phyloP scores from a whole-genome alignment of 2,888 invertebrate genomes.

The Altica lythri region DNA sequence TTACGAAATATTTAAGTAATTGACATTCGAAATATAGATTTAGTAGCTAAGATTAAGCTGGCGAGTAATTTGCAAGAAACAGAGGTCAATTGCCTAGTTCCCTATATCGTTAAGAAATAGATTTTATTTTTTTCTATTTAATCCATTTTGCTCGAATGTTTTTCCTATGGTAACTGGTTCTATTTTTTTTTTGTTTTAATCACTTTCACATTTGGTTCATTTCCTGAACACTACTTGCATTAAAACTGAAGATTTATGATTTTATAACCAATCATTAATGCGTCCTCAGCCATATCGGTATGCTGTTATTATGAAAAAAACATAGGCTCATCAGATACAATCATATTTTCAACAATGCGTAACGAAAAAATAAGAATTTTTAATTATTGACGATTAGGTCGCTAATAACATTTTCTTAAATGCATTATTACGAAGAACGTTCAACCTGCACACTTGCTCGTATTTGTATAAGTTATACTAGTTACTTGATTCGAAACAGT shows the following conservation, averaged over 20 bases:
- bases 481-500: constrained; percentile 22
- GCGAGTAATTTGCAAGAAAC: too few species aligned
- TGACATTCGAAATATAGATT: too few species aligned
- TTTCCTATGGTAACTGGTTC: too few species aligned
- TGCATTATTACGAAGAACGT: constrained; percentile 1
- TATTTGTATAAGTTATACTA: constrained; percentile 23
- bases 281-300: neutral
- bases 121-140: too few species aligned
- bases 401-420: constrained; percentile 12
- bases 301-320: neutral
- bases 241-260: neutral
- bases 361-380: constrained; percentile 24
- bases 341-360: constrained; percentile 19
- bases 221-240: neutral
- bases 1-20: too few species aligned
- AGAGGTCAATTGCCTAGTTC: too few species aligned
- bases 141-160: too few species aligned
- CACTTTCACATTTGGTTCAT: too few species aligned
- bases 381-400: constrained; percentile 21
- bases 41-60: too few species aligned
- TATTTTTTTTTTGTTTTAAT: too few species aligned
- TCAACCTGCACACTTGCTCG: neutral
- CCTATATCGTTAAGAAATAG: too few species aligned
- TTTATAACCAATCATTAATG: neutral
- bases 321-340: constrained; percentile 14